Percentiles rank a stretch among this genome's conserved stretches.
Evolutionary conservation across 2,113 vertebrate genomes (phyloP).

Genomic region (Ophthalmolycus amberensis): DNA sequence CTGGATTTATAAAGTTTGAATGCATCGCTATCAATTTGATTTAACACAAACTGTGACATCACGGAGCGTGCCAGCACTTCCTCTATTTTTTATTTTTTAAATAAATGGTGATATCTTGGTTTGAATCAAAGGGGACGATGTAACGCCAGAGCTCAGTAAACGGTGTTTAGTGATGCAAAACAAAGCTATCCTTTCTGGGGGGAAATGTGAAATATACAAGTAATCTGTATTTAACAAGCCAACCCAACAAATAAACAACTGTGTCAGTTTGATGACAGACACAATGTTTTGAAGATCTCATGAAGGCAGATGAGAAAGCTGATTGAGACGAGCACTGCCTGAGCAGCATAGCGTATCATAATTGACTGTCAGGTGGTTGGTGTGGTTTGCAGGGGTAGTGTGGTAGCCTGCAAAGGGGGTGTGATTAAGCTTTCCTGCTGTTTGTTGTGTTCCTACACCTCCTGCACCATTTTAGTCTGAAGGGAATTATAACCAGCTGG

Average conservation of each 20-base stretch:
- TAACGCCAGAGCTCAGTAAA: background rate
- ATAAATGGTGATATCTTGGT: constrained; percentile 21
- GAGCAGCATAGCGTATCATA: constrained; percentile 47
- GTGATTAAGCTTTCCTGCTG: constrained; percentile 62
- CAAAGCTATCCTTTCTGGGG: background rate
- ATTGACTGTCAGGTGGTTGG: constrained; percentile 67
- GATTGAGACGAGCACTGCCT: constrained; percentile 61
- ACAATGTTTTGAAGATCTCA: constrained; percentile 36
- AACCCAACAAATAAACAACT: constrained; percentile 5
- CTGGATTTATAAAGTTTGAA: constrained; percentile 64
- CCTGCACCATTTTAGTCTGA: constrained; percentile 49
- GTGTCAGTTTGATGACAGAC: constrained; percentile 14
- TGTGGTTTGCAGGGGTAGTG: constrained; percentile 66
- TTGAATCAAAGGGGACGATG: background rate
- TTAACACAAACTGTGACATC: constrained; percentile 21
- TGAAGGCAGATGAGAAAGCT: constrained; percentile 62
- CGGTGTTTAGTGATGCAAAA: background rate
- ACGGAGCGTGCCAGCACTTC: constrained; percentile 22
- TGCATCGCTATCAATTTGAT: constrained; percentile 48
- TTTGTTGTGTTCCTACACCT: constrained; percentile 73
- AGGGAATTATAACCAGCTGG: constrained; percentile 68
- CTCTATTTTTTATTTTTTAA: constrained; percentile 2
- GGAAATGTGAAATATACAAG: constrained; percentile 4
- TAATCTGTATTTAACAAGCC: background rate
- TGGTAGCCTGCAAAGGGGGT: constrained; percentile 66